Conservation (phyloP, 1,140 invertebrate species). For the Ostrea edulis region DNA sequence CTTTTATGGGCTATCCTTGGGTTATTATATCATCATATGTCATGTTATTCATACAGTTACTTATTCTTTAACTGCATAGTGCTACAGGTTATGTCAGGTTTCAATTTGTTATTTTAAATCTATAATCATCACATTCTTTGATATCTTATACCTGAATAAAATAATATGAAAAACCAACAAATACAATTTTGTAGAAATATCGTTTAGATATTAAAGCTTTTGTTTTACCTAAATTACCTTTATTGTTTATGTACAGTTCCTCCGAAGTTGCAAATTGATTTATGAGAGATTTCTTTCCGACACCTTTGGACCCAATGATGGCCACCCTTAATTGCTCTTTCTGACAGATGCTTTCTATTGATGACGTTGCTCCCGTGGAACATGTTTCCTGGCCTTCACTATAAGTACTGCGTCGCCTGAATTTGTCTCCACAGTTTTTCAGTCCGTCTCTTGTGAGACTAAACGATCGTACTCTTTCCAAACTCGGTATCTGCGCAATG, state of each 20-base stretch:
- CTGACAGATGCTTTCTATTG: neutral
- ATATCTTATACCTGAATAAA: no score
- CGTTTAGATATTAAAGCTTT: no score
- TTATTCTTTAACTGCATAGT: no score
- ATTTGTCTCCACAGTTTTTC: slow-evolving; percentile 31
- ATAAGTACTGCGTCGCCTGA: neutral
- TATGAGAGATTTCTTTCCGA: slow-evolving; percentile 11
- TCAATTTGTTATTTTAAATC: no score
- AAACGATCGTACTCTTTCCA: slow-evolving; percentile 32
- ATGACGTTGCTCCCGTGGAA: neutral
- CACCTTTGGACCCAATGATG: neutral
- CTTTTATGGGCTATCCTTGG: no score
- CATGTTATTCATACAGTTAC: no score
- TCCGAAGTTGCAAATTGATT: slow-evolving; percentile 40
- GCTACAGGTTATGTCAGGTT: no score
- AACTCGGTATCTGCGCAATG: neutral
- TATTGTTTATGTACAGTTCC: slow-evolving; percentile 12
- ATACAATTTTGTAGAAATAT: no score
- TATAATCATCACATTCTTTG: no score
- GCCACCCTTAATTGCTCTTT: neutral
- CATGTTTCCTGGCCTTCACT: neutral
- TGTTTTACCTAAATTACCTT: neutral
- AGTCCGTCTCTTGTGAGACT: slow-evolving; percentile 20
- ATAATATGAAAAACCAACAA: no score
- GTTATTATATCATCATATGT: no score